phyloP scores from a whole-genome alignment of 1,140 invertebrate species.

The Atta colombica region DNA sequence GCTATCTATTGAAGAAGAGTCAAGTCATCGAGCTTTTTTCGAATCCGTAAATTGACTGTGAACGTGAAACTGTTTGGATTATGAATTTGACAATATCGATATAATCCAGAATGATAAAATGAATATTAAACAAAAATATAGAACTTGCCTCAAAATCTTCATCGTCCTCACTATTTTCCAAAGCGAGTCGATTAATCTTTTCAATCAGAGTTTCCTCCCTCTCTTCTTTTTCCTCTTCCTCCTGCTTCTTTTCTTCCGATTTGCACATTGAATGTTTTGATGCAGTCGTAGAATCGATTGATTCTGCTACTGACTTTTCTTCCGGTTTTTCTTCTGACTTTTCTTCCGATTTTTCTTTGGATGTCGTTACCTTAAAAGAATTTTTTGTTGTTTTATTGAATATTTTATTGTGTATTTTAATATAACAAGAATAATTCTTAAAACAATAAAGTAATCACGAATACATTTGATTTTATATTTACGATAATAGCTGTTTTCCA shows the following conservation, averaged over 20 bases:
- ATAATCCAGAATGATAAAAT: no score
- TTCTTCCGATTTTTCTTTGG: constrained; percentile 69
- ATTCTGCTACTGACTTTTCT: constrained; percentile 49
- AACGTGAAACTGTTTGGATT: neutral
- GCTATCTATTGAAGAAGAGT: constrained; percentile 30
- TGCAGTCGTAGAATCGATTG: neutral
- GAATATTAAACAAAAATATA: neutral
- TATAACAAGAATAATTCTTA: neutral
- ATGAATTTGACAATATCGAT: neutral
- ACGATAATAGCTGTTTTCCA: neutral
- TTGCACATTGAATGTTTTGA: neutral
- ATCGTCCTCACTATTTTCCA: constrained; percentile 72
- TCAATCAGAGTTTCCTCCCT: constrained; percentile 66
- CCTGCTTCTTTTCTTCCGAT: constrained; percentile 25
- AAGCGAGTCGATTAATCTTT: constrained; percentile 73
- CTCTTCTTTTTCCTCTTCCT: constrained; percentile 20
- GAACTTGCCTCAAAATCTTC: constrained; percentile 75
- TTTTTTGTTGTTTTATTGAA: neutral
- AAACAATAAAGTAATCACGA: neutral
- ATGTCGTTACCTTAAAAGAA: constrained; percentile 32
- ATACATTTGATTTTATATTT: neutral
- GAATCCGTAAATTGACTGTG: constrained; percentile 18
- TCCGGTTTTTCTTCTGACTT: constrained; percentile 44
- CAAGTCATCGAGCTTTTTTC: constrained; percentile 21
- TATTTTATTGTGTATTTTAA: neutral